phyloP scores from a whole-genome alignment of 2,888 invertebrate species.

The Ernsta delagoae region DNA sequence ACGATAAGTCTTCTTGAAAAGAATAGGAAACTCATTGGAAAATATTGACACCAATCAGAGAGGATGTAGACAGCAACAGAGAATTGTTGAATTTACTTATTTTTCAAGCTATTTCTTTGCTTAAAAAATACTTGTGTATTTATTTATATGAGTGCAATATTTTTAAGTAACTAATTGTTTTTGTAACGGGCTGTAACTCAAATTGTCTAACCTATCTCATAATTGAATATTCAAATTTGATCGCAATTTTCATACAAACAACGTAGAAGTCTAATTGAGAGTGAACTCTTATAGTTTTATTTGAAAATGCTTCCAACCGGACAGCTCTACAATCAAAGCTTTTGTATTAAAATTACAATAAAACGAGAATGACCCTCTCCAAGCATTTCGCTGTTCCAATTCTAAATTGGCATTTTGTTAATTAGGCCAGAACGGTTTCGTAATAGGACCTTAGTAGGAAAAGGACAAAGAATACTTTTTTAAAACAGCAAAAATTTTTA shows the following conservation, averaged over 20 bases:
- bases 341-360: conserved; percentile 37
- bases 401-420: conserved; percentile 46
- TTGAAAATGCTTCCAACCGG: conserved; percentile 21
- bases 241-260: neutral
- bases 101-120: too few relatives aligned
- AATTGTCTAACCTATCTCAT: neutral
- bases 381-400: conserved; percentile 37
- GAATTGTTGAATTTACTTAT: too few relatives aligned
- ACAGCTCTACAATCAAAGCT: conserved; percentile 28
- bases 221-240: neutral
- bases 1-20: neutral
- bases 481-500: conserved; percentile 5
- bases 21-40: neutral
- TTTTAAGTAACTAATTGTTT: too few relatives aligned
- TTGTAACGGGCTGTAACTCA: neutral
- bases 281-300: conserved; percentile 25
- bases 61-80: too few relatives aligned
- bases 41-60: conserved; percentile 1
- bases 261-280: conserved; percentile 18
- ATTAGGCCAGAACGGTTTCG: conserved; percentile 41
- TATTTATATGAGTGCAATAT: too few relatives aligned
- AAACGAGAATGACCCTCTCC: conserved; percentile 24
- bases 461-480: neutral
- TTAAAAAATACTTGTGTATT: too few relatives aligned
- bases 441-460: conserved; percentile 10